A percentile compares a stretch with the other conserved stretches of the same genome.
Conservation (phyloP, 2,113 vertebrate species). For the Rhinichthys klamathensis region DNA sequence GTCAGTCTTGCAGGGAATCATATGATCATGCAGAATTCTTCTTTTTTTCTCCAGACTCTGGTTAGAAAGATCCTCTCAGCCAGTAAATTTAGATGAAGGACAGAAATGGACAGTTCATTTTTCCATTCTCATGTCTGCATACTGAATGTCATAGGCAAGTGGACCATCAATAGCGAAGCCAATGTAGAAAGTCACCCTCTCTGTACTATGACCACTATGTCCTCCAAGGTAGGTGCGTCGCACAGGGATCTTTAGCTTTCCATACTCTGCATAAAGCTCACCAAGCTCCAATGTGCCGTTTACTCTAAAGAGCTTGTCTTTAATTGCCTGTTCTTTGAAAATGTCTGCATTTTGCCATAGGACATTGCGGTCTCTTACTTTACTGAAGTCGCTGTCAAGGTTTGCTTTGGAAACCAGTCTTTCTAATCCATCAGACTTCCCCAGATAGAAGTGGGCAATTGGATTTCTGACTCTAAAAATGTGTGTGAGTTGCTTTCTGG, state of each 20-base stretch:
- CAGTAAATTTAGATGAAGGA: too few species aligned
- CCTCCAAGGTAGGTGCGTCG: slow-evolving; percentile 49
- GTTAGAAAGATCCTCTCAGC: too few species aligned
- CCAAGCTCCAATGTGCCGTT: slow-evolving; percentile 54
- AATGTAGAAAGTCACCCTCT: slow-evolving; percentile 68
- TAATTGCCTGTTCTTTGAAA: slow-evolving; percentile 55
- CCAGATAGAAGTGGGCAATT: too few species aligned
- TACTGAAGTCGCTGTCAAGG: background rate
- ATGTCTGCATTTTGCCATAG: slow-evolving; percentile 65
- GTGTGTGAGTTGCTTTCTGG: background rate
- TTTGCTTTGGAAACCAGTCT: too few species aligned
- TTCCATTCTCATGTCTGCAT: background rate
- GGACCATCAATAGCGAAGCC: slow-evolving; percentile 70
- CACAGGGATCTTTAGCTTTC: slow-evolving; percentile 55
- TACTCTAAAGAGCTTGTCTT: slow-evolving; percentile 49
- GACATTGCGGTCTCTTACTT: rapidly evolving
- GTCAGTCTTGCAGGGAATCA: too few species aligned
- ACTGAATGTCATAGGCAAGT: slow-evolving; percentile 59
- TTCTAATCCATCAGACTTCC: too few species aligned
- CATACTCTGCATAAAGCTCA: slow-evolving; percentile 56
- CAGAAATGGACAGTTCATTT: too few species aligned
- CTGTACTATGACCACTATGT: slow-evolving; percentile 62
- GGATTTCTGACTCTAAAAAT: background rate
- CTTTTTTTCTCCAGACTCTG: too few species aligned
- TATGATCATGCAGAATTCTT: too few species aligned